Base-by-base conservation (phyloP, 2,888 invertebrate species). In the Synergus umbraculus region DNA sequence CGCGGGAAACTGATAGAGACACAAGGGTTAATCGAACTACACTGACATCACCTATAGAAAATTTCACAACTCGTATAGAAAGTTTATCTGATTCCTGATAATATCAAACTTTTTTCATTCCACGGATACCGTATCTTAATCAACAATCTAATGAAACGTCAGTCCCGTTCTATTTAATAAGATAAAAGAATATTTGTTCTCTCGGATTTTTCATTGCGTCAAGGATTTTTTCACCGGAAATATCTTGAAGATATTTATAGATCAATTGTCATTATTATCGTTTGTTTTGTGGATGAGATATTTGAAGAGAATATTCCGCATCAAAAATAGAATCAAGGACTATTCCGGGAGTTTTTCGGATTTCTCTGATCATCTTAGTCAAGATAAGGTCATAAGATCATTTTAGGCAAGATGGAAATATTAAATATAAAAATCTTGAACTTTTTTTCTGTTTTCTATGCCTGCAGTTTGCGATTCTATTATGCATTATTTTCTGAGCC, bases 141-240 rank as follows among this genome's bases (percentile, higher is more conserved):
- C 73, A 37, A 73, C 73, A 73, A 73, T 73, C 73, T 73, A 73
- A 73, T 54, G 73, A 73, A 73, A 73, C 12, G 73, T 73, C 73
- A 73, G 73, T 22, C 44, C 46, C 7, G 8, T 46, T 46, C 8
- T 13, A 46, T 22, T 44, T 44, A 5, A 22, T 5, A 46, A 13
- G 13, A 22, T 46, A 67, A 67, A 67, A 67, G 22, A 67, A 46
- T 46, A 67, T 43, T 22, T 67, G 9, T 58, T 10, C 18, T 5
- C 9, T 18, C 8, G n/a, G 58, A 58, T 18, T 58, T 58, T 58
- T 18, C 7, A 22, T 22, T 29, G 1, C 4, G 18, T 22, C 29
- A 13, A 60, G 22, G 10, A 69, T 22, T 44, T 49, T 69, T 22
- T 1, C 12, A 46, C 2, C 22, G 8, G 13, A 46, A 44, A 46